These are phyloP conservation scores for Musca vetustissima DNA, from an alignment of 1,140 invertebrate species.

Conservation along the genomic window DNA sequence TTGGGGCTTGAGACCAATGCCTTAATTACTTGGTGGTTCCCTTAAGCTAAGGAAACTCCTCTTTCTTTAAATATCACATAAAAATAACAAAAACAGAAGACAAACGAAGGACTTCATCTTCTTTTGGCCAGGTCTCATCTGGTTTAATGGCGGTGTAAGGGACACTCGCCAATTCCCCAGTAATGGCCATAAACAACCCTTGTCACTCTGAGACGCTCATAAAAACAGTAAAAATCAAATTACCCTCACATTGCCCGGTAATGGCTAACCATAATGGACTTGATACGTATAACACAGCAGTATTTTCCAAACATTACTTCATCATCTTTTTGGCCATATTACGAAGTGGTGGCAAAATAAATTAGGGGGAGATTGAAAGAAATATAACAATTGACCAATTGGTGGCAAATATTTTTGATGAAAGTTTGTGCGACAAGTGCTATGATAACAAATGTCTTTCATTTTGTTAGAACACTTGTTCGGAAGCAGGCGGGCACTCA, in stretches of 20 bases:
- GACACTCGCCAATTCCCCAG: not conserved
- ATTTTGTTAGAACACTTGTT: not conserved
- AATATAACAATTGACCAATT: not conserved
- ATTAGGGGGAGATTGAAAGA: not conserved
- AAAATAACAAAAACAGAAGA: no score
- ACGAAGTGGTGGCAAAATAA: not conserved
- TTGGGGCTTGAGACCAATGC: conserved; percentile 10
- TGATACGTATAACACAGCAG: not conserved
- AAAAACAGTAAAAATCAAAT: not conserved
- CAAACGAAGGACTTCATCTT: no score
- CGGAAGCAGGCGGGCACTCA: not conserved
- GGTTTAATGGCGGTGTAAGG: not conserved
- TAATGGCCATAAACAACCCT: not conserved
- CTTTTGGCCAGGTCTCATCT: no score
- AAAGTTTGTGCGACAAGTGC: conserved; percentile 1
- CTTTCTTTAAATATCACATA: not conserved
- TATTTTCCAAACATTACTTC: not conserved
- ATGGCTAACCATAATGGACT: not conserved
- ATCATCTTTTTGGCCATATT: not conserved
- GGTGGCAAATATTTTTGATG: not conserved
- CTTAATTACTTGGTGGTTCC: conserved; percentile 18
- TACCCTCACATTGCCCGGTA: not conserved
- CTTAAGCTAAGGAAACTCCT: not conserved
- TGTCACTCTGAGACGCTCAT: not conserved
- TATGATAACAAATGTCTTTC: conserved; percentile 17